phyloP scores from a whole-genome alignment of 2,113 vertebrate genomes.

The Lycocorax pyrrhopterus region DNA sequence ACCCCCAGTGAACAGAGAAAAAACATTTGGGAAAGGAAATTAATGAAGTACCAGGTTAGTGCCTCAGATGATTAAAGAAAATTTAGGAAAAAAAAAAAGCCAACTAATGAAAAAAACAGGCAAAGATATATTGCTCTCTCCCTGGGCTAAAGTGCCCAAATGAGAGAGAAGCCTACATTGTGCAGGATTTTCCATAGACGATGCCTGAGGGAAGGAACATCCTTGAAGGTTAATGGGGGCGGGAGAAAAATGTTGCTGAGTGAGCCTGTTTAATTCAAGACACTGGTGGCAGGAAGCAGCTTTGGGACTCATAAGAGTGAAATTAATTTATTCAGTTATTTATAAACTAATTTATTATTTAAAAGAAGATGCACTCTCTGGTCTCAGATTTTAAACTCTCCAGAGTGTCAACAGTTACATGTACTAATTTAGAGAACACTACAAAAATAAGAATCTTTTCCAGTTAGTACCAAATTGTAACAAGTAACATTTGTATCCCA shows the following conservation, averaged over 20 bases:
- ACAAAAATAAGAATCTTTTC: not conserved
- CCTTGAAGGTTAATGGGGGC: not conserved
- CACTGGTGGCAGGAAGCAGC: not conserved
- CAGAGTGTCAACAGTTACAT: not conserved
- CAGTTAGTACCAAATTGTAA: not conserved
- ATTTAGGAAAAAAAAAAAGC: not conserved
- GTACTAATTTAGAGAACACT: not conserved
- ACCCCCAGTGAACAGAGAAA: not conserved
- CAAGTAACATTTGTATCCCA: not conserved
- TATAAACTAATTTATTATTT: not conserved
- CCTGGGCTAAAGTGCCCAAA: not conserved
- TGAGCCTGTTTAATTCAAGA: not conserved
- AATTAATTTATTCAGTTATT: not conserved
- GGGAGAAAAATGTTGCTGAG: not conserved
- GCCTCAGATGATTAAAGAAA: not conserved
- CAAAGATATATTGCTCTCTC: not conserved
- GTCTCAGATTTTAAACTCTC: not conserved
- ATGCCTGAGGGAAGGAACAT: not conserved
- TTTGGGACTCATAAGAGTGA: not conserved
- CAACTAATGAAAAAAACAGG: not conserved
- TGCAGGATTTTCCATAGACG: not conserved
- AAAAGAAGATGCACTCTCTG: not conserved
- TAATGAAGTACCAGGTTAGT: not conserved
- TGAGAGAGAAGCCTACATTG: not conserved
- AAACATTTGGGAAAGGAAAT: not conserved